Base-by-base conservation (phyloP, 2,113 vertebrate genomes). In the Saccopteryx bilineata region DNA sequence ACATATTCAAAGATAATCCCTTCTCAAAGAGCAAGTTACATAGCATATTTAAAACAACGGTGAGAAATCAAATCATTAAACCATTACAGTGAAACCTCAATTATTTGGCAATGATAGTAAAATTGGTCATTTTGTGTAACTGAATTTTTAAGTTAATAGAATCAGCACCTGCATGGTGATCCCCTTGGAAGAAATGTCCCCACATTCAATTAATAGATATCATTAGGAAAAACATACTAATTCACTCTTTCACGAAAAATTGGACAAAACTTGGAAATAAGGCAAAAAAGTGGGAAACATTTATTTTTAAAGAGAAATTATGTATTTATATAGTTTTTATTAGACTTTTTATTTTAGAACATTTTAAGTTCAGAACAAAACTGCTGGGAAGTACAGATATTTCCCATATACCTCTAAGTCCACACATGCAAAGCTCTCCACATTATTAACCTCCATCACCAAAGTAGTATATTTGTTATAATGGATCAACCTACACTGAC, bases 231-330 rank as follows among this genome's bases (percentile, higher is more conserved):
- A 54, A 87, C 9, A 46, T 74, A 61, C 0, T 50, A 78, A 58
- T 69, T 79, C 9, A 80, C 48, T 65, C 1, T 52, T 76, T 83
- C 66, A 48, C 63, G 7, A 66, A 96, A 94, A 76, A 72, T 65
- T 81, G 81, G 14, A 39, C 14, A 85, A 68, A 96, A 81, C 14
- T 9, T 90, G 33, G 2, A 82, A 91, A 81, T 85, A 71, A 96
- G 39, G 19, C 54, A 21, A 86, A 76, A 78, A 84, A 63, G 13
- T 24, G 12, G 10, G 33, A 58, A 80, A 46, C 21, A 84, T 31
- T 74, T 76, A 17, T 10, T 89, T 91, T 82, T 75, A 24, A 79
- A 63, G 5, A n/a, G 15, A 85, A 80, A 68, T 66, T 66, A 50
- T 54, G 4, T 52, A 39, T 65, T 79, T 54, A 69, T n/a, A 58